These are phyloP conservation scores for Petrocephalus schoutedeni DNA, from an alignment of 2,797 vertebrate genomes.

Conservation along the genomic window DNA sequence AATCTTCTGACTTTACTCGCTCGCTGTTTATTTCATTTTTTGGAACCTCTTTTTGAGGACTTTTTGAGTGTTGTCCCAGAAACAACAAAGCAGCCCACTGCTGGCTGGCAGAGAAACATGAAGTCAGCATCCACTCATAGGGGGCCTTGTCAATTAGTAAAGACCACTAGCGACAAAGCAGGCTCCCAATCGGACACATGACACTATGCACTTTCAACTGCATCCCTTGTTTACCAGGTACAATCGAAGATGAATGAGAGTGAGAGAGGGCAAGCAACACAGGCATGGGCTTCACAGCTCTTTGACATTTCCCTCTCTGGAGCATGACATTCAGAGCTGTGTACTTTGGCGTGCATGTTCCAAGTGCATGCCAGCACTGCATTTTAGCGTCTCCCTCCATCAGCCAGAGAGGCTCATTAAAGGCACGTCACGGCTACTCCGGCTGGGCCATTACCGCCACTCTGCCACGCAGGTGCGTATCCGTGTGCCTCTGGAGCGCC, in stretches of 20 bases:
- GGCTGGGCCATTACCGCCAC: constrained; percentile 7
- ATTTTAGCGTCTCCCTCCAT: constrained; percentile 27
- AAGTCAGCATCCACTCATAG: background rate
- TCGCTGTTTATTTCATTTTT: background rate
- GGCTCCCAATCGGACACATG: background rate
- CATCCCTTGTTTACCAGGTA: background rate
- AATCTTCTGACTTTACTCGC: background rate
- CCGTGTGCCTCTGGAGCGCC: background rate
- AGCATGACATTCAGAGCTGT: constrained; percentile 28
- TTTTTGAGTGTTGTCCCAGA: too few relatives aligned
- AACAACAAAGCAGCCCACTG: background rate
- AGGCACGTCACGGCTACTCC: background rate
- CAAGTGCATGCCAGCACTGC: background rate
- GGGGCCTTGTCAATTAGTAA: constrained; percentile 6
- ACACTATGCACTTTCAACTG: background rate
- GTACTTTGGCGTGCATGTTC: constrained; percentile 23
- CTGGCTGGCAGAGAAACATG: background rate
- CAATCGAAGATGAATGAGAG: background rate
- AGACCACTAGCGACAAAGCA: background rate
- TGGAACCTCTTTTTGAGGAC: background rate
- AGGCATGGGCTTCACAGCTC: background rate
- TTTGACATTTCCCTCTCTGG: constrained; percentile 26
- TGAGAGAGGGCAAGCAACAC: background rate
- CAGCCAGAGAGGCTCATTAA: background rate
- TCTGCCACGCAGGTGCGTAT: background rate